These are phyloP conservation scores for Bovichtus diacanthus DNA, from an alignment of 2,797 vertebrate species.

Conservation along the genomic window DNA sequence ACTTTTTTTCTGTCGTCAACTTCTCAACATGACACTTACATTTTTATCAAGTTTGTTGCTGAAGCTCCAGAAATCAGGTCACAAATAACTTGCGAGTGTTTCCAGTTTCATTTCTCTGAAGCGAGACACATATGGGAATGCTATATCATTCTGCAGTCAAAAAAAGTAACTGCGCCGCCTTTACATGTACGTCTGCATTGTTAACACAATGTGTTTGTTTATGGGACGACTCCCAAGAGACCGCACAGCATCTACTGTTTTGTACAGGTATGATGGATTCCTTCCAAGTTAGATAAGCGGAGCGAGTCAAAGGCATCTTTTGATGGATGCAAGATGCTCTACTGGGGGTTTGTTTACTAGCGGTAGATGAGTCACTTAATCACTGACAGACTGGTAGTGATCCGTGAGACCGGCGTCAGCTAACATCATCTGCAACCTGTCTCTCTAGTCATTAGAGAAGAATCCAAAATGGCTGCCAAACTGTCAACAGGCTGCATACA, in stretches of 20 bases:
- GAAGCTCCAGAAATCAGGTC: slow-evolving; percentile 53
- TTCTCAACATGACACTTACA: slow-evolving; percentile 30
- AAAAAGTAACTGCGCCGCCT: slow-evolving; percentile 28
- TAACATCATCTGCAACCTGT: slow-evolving; percentile 79
- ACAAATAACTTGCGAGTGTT: slow-evolving; percentile 50
- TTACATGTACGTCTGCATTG: slow-evolving; percentile 36
- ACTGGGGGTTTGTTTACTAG: slow-evolving; percentile 77
- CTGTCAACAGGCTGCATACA: slow-evolving; percentile 62
- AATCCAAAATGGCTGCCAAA: slow-evolving; percentile 78
- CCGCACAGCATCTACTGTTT: slow-evolving; percentile 53
- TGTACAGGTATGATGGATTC: slow-evolving; percentile 76
- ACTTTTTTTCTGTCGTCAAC: slow-evolving; percentile 3
- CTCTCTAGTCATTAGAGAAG: slow-evolving; percentile 77
- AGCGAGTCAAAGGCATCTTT: slow-evolving; percentile 64
- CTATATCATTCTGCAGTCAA: slow-evolving; percentile 29
- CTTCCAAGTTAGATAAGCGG: slow-evolving; percentile 73
- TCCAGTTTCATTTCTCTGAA: slow-evolving; percentile 50
- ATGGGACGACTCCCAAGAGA: slow-evolving; percentile 54
- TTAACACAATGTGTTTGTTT: slow-evolving; percentile 72
- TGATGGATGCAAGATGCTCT: slow-evolving; percentile 80
- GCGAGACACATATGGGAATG: slow-evolving; percentile 53
- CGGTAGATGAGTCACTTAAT: slow-evolving; percentile 82
- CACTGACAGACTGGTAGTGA: slow-evolving; percentile 78
- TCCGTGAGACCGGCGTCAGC: slow-evolving; percentile 71
- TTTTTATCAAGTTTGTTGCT: slow-evolving; percentile 24